phyloP scores from a whole-genome alignment of 2,797 vertebrate genomes.

The Hyperoplus lanceolatus region DNA sequence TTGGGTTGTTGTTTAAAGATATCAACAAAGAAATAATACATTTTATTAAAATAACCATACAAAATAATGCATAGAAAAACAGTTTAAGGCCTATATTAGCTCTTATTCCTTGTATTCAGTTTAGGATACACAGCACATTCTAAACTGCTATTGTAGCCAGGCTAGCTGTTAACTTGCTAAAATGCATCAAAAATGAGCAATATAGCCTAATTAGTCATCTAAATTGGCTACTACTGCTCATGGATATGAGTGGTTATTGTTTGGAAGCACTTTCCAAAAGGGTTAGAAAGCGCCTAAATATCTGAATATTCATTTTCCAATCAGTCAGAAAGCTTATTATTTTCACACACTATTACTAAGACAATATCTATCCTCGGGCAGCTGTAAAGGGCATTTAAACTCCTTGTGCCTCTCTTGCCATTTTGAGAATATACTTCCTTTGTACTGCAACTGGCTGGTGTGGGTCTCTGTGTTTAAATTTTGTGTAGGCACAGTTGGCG shows the following conservation, averaged over 20 bases:
- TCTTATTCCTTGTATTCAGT: not conserved
- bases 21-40: not conserved
- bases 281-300: no score
- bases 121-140: not conserved
- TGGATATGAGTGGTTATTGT: not conserved
- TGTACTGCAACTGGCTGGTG: not conserved
- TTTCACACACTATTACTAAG: no score
- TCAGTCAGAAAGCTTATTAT: not conserved
- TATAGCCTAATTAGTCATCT: no score
- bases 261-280: not conserved
- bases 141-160: not conserved
- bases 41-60: not conserved
- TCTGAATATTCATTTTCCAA: not conserved
- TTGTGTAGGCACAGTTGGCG: slow-evolving; percentile 6
- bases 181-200: not conserved
- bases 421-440: not conserved
- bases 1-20: no score
- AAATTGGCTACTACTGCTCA: not conserved
- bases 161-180: not conserved
- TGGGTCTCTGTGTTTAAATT: not conserved
- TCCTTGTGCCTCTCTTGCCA: not conserved
- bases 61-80: not conserved
- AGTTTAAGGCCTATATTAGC: not conserved
- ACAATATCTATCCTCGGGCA: no score
- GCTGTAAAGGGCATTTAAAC: not conserved